A percentile compares a stretch with the other conserved stretches of the same genome.
These are phyloP conservation scores for Chaenodraco wilsoni DNA, from an alignment of 2,797 vertebrate genomes.

Conservation along the genomic window DNA sequence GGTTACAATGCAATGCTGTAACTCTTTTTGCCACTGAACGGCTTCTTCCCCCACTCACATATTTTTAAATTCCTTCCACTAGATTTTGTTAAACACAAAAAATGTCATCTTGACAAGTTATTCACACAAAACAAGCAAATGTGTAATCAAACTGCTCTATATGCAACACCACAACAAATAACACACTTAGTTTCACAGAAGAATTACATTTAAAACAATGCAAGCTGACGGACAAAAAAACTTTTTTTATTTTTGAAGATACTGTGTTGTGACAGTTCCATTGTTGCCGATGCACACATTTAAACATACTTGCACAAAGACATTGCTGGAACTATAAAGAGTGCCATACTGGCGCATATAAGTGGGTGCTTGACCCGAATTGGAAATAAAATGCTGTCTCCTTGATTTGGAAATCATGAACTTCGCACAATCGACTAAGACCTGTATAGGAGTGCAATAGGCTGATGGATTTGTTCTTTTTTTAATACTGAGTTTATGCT, in stretches of 20 bases:
- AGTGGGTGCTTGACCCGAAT: constrained; percentile 74
- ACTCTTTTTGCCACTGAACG: constrained; percentile 83
- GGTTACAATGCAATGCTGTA: constrained; percentile 88
- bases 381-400: constrained; percentile 78
- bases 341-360: constrained; percentile 74
- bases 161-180: constrained; percentile 88
- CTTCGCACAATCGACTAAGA: constrained; percentile 72
- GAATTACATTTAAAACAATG: constrained; percentile 88
- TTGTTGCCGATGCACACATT: constrained; percentile 86
- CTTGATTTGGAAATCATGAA: constrained; percentile 77
- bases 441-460: constrained; percentile 77
- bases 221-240: constrained; percentile 87
- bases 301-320: constrained; percentile 87
- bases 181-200: constrained; percentile 86
- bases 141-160: constrained; percentile 86
- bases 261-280: constrained; percentile 85
- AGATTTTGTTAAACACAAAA: constrained; percentile 81
- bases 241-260: constrained; percentile 85
- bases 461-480: constrained; percentile 72
- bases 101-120: constrained; percentile 84
- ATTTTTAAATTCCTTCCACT: constrained; percentile 80
- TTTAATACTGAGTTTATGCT: constrained; percentile 75
- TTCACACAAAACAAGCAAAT: constrained; percentile 88
- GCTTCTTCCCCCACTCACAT: constrained; percentile 75
- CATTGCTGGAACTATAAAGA: constrained; percentile 84